Evolutionary conservation across 2,113 vertebrate genomes (phyloP).

Genomic region (Gymnarchus niloticus): DNA sequence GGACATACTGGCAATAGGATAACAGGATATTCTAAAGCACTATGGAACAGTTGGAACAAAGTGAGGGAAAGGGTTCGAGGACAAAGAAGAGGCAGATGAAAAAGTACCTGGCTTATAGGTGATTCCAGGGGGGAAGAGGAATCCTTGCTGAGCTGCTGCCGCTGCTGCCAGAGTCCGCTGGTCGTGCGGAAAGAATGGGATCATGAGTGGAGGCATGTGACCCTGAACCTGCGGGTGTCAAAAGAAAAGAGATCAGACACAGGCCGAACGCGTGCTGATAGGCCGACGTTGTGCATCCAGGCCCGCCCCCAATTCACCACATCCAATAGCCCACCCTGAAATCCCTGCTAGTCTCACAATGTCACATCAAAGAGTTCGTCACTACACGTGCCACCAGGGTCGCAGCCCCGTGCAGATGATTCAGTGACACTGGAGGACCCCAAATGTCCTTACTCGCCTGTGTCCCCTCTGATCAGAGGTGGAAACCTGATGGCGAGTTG

Average conservation of each 20-base stretch:
- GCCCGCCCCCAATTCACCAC: slow-evolving; percentile 42
- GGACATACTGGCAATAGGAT: not conserved
- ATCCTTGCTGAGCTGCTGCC: slow-evolving; percentile 97
- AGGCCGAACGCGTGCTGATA: slow-evolving; percentile 54
- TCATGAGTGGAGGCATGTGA: slow-evolving; percentile 99
- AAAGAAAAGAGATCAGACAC: slow-evolving; percentile 72
- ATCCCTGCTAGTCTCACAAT: slow-evolving; percentile 45
- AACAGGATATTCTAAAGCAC: not conserved
- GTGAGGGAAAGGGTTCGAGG: not conserved
- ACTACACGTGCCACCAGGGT: too few species aligned
- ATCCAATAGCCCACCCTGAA: slow-evolving; percentile 41
- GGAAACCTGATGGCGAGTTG: too few species aligned
- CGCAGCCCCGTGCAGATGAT: not conserved
- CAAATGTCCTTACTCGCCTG: too few species aligned
- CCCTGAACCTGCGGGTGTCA: slow-evolving; percentile 98
- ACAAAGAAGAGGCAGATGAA: not conserved
- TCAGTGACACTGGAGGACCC: not conserved
- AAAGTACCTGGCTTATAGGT: slow-evolving; percentile 97
- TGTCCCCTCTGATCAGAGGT: too few species aligned
- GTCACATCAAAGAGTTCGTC: slow-evolving; percentile 51
- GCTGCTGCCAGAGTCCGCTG: slow-evolving; percentile 97
- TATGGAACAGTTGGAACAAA: not conserved
- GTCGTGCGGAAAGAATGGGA: slow-evolving; percentile 99
- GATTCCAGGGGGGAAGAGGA: slow-evolving; percentile 98
- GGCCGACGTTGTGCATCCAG: slow-evolving; percentile 47